A percentile compares a stretch with the other conserved stretches of the same genome.
phyloP scores from a whole-genome alignment of 2,888 invertebrate species.

The Agelastica alni region DNA sequence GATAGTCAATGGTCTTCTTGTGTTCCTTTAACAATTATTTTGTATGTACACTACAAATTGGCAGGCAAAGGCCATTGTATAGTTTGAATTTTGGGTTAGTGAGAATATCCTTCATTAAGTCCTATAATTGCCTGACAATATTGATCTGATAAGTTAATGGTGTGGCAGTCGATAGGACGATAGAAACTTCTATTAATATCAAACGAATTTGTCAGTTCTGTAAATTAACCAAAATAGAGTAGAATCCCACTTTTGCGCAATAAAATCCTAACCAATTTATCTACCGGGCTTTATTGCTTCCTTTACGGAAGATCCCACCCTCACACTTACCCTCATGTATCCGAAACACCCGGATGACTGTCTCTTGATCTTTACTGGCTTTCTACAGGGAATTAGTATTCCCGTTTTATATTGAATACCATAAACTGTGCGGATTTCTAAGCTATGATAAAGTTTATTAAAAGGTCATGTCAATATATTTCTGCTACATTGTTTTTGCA shows the following conservation, averaged over 20 bases:
- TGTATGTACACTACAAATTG: slow-evolving; percentile 36
- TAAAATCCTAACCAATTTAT: slow-evolving; percentile 51
- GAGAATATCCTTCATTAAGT: slow-evolving; percentile 52
- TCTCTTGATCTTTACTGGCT: slow-evolving; percentile 6
- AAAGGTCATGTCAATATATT: background rate
- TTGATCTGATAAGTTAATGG: slow-evolving; percentile 52
- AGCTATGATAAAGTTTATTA: background rate
- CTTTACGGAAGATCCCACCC: slow-evolving; percentile 38
- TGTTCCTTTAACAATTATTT: slow-evolving; percentile 16
- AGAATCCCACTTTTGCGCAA: slow-evolving; percentile 15
- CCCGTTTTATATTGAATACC: background rate
- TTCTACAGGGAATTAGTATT: background rate
- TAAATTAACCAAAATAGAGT: slow-evolving; percentile 54
- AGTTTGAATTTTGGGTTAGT: slow-evolving; percentile 50
- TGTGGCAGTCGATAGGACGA: slow-evolving; percentile 50
- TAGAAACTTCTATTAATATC: slow-evolving; percentile 53
- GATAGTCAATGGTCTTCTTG: background rate
- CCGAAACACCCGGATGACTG: slow-evolving; percentile 4
- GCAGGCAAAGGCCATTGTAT: slow-evolving; percentile 42
- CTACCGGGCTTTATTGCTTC: slow-evolving; percentile 53
- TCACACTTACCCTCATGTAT: slow-evolving; percentile 15
- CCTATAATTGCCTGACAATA: slow-evolving; percentile 52
- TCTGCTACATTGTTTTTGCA: too few species aligned
- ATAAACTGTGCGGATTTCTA: background rate
- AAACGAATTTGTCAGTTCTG: slow-evolving; percentile 54